Conservation (phyloP, 2,113 vertebrate genomes). For the Dromas ardeola region DNA sequence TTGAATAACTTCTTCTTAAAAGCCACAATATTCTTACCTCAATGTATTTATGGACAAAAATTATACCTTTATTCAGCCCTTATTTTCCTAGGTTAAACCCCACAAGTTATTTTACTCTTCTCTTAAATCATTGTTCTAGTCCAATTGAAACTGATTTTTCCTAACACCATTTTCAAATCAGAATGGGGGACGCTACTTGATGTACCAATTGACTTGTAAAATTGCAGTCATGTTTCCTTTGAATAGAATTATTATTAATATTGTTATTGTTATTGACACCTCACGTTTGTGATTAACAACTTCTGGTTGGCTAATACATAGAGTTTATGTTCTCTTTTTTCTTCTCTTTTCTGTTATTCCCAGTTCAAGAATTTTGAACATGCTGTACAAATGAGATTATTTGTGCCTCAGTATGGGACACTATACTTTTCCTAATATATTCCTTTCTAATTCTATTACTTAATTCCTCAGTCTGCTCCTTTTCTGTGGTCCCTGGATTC, state of each 20-base stretch:
- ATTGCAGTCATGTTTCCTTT: neutral
- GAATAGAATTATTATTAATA: neutral
- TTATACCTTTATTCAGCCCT: neutral
- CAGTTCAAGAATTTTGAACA: neutral
- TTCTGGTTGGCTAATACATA: neutral
- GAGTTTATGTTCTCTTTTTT: neutral
- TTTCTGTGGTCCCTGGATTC: neutral
- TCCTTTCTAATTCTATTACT: neutral
- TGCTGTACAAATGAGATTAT: neutral
- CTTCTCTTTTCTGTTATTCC: neutral
- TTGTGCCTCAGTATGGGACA: neutral
- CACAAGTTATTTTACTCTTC: fast-evolving
- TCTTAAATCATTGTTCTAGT: neutral
- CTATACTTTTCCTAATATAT: neutral
- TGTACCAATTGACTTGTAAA: neutral
- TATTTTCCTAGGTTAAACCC: neutral
- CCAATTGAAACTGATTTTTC: neutral
- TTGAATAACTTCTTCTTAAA: neutral
- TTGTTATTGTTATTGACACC: neutral
- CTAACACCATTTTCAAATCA: neutral
- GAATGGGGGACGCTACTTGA: neutral
- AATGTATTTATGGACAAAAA: neutral
- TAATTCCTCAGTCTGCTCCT: neutral
- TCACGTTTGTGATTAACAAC: fast-evolving
- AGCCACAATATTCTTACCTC: fast-evolving